phyloP scores from a whole-genome alignment of 2,888 invertebrate genomes.

The Aromia moschata region DNA sequence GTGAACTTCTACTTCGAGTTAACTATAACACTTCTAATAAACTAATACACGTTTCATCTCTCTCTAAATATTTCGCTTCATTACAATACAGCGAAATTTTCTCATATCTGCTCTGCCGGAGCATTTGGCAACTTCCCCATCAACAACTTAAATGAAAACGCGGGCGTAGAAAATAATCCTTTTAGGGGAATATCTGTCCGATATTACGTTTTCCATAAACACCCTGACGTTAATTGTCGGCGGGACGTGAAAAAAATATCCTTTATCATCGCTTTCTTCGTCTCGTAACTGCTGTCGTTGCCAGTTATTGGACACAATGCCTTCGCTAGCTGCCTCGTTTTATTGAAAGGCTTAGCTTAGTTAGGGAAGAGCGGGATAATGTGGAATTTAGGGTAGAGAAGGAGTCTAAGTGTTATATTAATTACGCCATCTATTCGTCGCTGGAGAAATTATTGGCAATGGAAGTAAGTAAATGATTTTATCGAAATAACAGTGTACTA shows the following conservation, averaged over 20 bases:
- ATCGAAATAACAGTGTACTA: too few species aligned
- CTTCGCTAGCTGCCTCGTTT: too few species aligned
- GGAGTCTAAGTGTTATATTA: too few species aligned
- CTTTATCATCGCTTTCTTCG: too few species aligned
- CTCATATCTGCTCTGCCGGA: constrained; percentile 6
- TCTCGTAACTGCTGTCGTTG: too few species aligned
- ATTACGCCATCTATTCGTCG: too few species aligned
- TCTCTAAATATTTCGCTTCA: constrained; percentile 1
- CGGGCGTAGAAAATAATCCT: constrained; percentile 12
- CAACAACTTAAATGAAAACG: constrained; percentile 22
- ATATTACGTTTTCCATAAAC: constrained; percentile 4
- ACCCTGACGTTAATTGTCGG: constrained; percentile 4
- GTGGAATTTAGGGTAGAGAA: too few species aligned
- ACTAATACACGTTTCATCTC: constrained; percentile 13
- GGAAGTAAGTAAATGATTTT: too few species aligned
- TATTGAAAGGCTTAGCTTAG: too few species aligned
- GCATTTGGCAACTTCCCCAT: constrained; percentile 2
- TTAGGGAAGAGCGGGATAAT: too few species aligned
- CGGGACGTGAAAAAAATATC: neutral
- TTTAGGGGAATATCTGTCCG: constrained; percentile 11
- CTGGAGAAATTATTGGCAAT: too few species aligned
- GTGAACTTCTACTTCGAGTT: neutral
- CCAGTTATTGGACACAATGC: too few species aligned
- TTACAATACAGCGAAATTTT: constrained; percentile 14
- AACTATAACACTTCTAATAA: constrained; percentile 12